A percentile compares a stretch with the other conserved stretches of the same genome.
These are phyloP conservation scores for Pantherophis alleghaniensis DNA, from an alignment of 2,797 vertebrate genomes.

Conservation along the genomic window DNA sequence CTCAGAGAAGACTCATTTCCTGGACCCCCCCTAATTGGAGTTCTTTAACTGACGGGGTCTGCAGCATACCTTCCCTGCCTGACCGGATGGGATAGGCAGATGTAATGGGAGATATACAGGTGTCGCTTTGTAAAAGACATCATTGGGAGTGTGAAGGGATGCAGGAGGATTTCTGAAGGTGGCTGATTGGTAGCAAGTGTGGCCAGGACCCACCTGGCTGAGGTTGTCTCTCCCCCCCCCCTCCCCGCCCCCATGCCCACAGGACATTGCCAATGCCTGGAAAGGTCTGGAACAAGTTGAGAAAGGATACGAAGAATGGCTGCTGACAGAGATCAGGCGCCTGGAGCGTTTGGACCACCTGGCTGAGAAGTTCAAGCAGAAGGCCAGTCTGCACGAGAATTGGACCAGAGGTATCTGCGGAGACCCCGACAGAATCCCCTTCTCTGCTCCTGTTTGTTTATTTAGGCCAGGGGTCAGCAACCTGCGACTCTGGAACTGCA, in stretches of 20 bases:
- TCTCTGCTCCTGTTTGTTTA: not conserved
- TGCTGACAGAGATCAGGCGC: conserved; percentile 87
- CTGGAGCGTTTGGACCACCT: conserved; percentile 88
- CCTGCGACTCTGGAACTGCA: too few species aligned
- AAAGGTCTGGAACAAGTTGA: conserved; percentile 87
- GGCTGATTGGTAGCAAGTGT: too few species aligned
- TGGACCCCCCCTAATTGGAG: not conserved
- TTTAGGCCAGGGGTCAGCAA: too few species aligned
- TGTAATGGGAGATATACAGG: not conserved
- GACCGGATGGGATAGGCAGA: not conserved
- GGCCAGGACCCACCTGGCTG: not conserved
- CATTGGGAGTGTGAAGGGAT: not conserved
- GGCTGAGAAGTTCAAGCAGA: conserved; percentile 92
- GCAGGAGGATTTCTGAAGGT: not conserved
- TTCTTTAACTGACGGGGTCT: not conserved
- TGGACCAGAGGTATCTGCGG: conserved; percentile 80
- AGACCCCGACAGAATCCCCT: not conserved
- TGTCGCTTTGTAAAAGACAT: not conserved
- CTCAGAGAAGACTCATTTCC: not conserved
- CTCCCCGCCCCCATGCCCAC: not conserved
- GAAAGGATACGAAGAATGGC: conserved; percentile 91
- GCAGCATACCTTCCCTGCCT: not conserved
- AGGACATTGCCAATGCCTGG: conserved; percentile 92
- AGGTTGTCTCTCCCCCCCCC: not conserved
- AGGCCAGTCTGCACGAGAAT: conserved; percentile 83